A percentile compares a stretch with the other conserved stretches of the same genome.
Evolutionary conservation across 2,888 invertebrate genomes (phyloP).

Genomic region (Oscheius onirici): DNA sequence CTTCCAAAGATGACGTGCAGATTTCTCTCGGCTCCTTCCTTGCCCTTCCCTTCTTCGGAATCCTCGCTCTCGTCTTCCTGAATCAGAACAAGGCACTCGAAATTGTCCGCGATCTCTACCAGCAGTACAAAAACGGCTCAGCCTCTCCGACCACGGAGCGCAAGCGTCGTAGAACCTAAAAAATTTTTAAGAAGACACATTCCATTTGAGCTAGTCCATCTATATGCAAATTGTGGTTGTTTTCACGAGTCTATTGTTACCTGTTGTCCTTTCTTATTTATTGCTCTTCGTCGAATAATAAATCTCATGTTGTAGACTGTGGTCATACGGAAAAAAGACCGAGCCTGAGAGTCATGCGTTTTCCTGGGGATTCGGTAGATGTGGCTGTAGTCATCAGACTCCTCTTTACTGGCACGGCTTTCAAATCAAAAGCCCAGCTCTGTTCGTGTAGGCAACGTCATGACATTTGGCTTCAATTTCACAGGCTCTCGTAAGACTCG

Average conservation of each 20-base stretch:
- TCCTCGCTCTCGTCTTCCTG: constrained; percentile 47
- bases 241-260: background rate
- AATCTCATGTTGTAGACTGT: constrained; percentile 8
- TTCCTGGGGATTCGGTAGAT: too few relatives aligned
- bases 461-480: too few relatives aligned
- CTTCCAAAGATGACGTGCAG: constrained; percentile 43
- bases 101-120: constrained; percentile 12
- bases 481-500: too few relatives aligned
- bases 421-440: too few relatives aligned
- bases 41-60: constrained; percentile 51
- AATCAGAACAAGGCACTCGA: constrained; percentile 39
- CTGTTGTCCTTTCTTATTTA: constrained; percentile 15
- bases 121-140: background rate
- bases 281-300: background rate
- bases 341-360: background rate
- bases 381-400: too few relatives aligned
- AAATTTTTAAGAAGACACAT: background rate
- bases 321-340: background rate
- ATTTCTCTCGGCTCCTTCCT: constrained; percentile 48
- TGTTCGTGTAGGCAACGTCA: too few relatives aligned
- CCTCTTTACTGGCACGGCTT: too few relatives aligned
- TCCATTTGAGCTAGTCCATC: constrained; percentile 13
- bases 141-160: background rate
- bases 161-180: constrained; percentile 6
- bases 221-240: background rate